Evolutionary conservation across 2,797 vertebrate genomes (phyloP).

Genomic region (Acanthurus leucopareius): DNA sequence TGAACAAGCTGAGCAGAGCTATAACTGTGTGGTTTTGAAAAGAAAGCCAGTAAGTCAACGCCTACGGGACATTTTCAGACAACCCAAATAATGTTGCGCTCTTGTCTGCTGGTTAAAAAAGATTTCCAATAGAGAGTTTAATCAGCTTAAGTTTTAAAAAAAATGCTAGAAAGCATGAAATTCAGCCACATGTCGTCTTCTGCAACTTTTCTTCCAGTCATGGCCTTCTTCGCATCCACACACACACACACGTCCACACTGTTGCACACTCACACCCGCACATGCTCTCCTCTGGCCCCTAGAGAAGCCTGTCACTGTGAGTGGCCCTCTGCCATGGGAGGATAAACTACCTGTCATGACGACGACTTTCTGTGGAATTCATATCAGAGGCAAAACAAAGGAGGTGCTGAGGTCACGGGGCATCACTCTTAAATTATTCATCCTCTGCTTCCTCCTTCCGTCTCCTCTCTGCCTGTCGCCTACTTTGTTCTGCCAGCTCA

Average conservation of each 20-base stretch:
- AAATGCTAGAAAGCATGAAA: slow-evolving; percentile 26
- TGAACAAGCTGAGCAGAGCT: slow-evolving; percentile 2
- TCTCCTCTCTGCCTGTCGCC: slow-evolving; percentile 79
- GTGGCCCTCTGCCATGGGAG: slow-evolving; percentile 81
- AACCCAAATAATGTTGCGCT: slow-evolving; percentile 22
- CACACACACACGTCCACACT: slow-evolving; percentile 27
- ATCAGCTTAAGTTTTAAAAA: slow-evolving; percentile 42
- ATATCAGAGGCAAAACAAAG: slow-evolving; percentile 87
- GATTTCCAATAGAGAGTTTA: slow-evolving; percentile 31
- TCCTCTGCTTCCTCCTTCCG: slow-evolving; percentile 77
- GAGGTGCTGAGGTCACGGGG: slow-evolving; percentile 83
- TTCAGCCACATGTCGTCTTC: slow-evolving; percentile 36
- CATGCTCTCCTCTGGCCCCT: slow-evolving; percentile 61
- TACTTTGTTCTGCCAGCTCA: slow-evolving; percentile 82
- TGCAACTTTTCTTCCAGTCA: slow-evolving; percentile 11
- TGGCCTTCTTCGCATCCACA: slow-evolving; percentile 29
- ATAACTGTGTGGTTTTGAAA: slow-evolving; percentile 17
- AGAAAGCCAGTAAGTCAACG: slow-evolving; percentile 10
- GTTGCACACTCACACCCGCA: slow-evolving; percentile 50
- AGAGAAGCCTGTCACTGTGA: slow-evolving; percentile 81
- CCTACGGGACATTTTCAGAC: slow-evolving; percentile 16
- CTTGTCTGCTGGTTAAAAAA: slow-evolving; percentile 1
- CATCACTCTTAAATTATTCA: slow-evolving; percentile 88
- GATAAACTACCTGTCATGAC: slow-evolving; percentile 86
- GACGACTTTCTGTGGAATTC: slow-evolving; percentile 85